These are phyloP conservation scores for Enteromius mattozi DNA, from an alignment of 2,797 vertebrate species.

Conservation along the genomic window DNA sequence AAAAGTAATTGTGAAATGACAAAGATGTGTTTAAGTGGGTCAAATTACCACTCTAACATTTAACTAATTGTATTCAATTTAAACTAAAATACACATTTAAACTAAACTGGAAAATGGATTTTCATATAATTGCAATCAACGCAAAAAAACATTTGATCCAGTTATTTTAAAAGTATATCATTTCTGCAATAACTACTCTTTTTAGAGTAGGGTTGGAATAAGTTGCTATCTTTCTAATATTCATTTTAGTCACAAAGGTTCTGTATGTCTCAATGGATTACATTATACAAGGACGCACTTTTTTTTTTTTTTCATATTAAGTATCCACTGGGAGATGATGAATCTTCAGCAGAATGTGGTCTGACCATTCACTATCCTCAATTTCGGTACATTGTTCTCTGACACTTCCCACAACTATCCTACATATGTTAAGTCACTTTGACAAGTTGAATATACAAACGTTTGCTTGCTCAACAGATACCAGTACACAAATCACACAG, in stretches of 20 bases:
- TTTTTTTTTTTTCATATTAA: not conserved
- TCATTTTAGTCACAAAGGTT: not conserved
- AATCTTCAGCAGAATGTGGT: not conserved
- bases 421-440: not conserved
- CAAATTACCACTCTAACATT: not conserved
- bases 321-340: not conserved
- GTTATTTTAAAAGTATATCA: not conserved
- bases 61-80: not conserved
- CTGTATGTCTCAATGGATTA: not conserved
- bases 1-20: not conserved
- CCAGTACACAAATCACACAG: not conserved
- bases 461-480: constrained; percentile 5
- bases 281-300: not conserved
- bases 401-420: not conserved
- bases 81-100: not conserved
- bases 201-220: not conserved
- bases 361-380: not conserved
- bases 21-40: not conserved
- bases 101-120: not conserved
- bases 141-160: not conserved
- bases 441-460: not conserved
- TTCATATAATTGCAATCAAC: not conserved
- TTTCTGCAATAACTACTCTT: not conserved
- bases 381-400: not conserved
- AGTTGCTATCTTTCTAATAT: not conserved